phyloP scores from a whole-genome alignment of 2,113 vertebrate species.

The Cryptoleucopteryx plumbea region DNA sequence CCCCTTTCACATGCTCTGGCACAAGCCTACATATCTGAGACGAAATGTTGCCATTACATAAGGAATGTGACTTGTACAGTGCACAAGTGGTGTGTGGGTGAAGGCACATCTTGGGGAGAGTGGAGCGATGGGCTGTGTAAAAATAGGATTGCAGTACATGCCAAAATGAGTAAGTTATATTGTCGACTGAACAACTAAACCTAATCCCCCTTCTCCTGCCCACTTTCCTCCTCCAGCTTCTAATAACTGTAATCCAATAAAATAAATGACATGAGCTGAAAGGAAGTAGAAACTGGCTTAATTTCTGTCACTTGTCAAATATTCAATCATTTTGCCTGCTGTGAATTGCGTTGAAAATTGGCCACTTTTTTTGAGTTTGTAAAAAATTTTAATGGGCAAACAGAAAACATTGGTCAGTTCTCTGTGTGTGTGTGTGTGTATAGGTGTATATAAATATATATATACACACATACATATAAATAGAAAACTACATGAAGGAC shows the following conservation, averaged over 20 bases:
- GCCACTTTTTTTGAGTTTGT: neutral
- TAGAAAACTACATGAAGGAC: neutral
- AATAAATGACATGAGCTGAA: neutral
- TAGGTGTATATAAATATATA: too few relatives aligned
- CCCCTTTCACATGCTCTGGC: neutral
- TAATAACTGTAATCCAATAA: constrained; percentile 42
- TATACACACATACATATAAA: rapidly evolving
- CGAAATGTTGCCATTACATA: neutral
- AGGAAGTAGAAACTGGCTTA: constrained; percentile 32
- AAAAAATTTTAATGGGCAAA: neutral
- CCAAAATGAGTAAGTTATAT: constrained; percentile 22
- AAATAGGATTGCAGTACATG: neutral
- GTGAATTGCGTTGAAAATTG: neutral
- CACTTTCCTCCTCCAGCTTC: constrained; percentile 24
- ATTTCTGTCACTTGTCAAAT: neutral
- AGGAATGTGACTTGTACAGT: neutral
- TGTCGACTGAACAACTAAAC: neutral
- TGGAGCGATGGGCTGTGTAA: neutral
- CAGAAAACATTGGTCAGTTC: neutral
- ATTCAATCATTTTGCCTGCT: neutral
- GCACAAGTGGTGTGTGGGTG: constrained; percentile 51
- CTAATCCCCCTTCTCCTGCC: constrained; percentile 9
- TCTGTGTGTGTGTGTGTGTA: rapidly evolving
- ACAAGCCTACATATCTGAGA: neutral
- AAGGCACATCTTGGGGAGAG: constrained; percentile 19